Percentiles rank a stretch among this genome's conserved stretches.
Evolutionary conservation across 2,888 invertebrate species (phyloP).

Genomic region (Hyles lineata): DNA sequence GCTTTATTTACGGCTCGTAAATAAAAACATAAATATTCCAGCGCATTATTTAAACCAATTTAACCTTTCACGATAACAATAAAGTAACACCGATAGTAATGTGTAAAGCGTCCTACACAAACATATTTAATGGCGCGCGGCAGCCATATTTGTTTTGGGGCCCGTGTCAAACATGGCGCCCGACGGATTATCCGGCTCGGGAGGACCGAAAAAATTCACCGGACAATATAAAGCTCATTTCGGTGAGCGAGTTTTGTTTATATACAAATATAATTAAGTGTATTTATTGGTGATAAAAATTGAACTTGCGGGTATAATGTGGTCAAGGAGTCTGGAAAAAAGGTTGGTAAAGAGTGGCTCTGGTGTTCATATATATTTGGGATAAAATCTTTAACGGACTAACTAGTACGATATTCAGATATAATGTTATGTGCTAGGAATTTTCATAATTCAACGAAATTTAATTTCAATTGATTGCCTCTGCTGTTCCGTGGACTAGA

Average conservation of each 20-base stretch:
- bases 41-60: slow-evolving; percentile 25
- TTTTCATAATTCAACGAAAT: no score
- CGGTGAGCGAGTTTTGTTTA: slow-evolving; percentile 3
- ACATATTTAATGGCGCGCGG: slow-evolving; percentile 67
- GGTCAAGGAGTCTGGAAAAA: no score
- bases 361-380: neutral
- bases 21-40: slow-evolving; percentile 16
- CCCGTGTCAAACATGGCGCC: slow-evolving; percentile 74
- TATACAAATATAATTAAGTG: neutral
- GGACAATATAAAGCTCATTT: slow-evolving; percentile 23
- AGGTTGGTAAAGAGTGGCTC: neutral
- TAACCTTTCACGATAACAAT: slow-evolving; percentile 28
- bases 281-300: slow-evolving; percentile 1
- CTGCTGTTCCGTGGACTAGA: no score
- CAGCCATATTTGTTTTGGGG: slow-evolving; percentile 66
- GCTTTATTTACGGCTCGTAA: neutral
- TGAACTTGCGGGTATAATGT: neutral
- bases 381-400: no score
- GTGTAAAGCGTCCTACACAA: slow-evolving; percentile 77
- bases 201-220: slow-evolving; percentile 25
- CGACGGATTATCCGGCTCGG: slow-evolving; percentile 66
- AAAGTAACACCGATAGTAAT: slow-evolving; percentile 41
- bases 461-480: no score
- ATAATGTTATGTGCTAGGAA: no score
- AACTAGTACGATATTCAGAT: no score